Percentiles rank a stretch among this genome's conserved stretches.
These are phyloP conservation scores for Alethe diademata DNA, from an alignment of 2,113 vertebrate genomes.

Conservation along the genomic window DNA sequence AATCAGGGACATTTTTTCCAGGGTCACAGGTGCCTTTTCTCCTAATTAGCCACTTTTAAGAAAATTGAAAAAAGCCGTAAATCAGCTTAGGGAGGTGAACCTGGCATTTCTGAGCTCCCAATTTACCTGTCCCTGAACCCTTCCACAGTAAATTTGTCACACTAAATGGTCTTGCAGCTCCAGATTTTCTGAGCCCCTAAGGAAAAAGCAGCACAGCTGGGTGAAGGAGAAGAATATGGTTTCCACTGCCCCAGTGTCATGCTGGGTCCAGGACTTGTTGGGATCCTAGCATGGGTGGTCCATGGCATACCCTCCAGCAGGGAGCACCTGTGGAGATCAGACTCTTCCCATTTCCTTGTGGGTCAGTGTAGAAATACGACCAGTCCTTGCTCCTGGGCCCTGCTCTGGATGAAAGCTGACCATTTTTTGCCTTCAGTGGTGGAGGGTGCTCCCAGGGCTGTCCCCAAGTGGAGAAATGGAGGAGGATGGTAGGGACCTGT, in stretches of 20 bases:
- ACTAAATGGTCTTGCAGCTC: background rate
- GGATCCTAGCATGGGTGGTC: background rate
- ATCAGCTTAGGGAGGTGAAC: background rate
- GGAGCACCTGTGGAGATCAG: background rate
- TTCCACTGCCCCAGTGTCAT: background rate
- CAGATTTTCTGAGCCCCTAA: background rate
- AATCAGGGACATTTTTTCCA: background rate
- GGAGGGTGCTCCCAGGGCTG: background rate
- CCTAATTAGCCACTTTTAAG: background rate
- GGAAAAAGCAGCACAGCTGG: background rate
- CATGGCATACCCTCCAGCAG: background rate
- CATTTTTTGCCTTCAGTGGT: rapidly evolving
- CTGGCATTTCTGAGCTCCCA: background rate
- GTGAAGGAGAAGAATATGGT: background rate
- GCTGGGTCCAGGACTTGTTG: background rate
- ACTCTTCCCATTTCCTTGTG: background rate
- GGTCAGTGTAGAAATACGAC: rapidly evolving
- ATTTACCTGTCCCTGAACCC: background rate
- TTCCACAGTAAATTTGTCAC: background rate
- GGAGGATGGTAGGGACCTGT: background rate
- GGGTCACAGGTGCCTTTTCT: background rate
- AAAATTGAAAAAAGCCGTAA: background rate
- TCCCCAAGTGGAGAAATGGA: background rate
- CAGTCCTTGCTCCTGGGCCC: background rate
- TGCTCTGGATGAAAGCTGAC: background rate